Percentiles rank a stretch among this genome's conserved stretches.
These are phyloP conservation scores for Zonitis immaculata DNA, from an alignment of 2,888 invertebrate genomes.

Conservation along the genomic window DNA sequence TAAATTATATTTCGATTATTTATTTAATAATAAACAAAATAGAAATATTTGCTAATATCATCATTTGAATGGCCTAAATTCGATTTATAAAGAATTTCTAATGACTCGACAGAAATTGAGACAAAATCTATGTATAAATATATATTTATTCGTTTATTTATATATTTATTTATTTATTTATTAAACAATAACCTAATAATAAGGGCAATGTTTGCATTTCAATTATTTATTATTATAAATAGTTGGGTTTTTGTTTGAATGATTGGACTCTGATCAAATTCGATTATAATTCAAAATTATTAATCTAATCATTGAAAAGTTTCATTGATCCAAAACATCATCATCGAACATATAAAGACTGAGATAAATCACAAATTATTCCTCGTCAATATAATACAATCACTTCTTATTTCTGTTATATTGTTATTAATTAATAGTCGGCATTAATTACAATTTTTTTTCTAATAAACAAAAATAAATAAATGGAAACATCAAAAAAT, in stretches of 20 bases:
- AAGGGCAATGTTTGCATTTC: too few relatives aligned
- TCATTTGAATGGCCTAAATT: neutral
- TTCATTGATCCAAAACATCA: conserved; percentile 1
- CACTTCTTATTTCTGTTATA: neutral
- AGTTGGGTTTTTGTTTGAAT: neutral
- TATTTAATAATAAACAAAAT: neutral
- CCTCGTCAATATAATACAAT: neutral
- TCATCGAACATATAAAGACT: neutral
- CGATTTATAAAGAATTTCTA: neutral
- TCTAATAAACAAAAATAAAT: neutral
- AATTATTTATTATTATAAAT: too few relatives aligned
- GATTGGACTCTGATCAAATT: neutral
- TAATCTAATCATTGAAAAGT: neutral
- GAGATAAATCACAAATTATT: neutral
- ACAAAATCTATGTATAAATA: neutral
- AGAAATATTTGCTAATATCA: neutral
- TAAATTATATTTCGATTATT: neutral
- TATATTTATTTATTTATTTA: too few relatives aligned
- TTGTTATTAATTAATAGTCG: neutral
- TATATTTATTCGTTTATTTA: too few relatives aligned
- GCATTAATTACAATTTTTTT: too few relatives aligned
- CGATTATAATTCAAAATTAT: neutral
- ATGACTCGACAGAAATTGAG: neutral
- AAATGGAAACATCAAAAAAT: neutral
- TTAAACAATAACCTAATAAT: too few relatives aligned